A percentile compares a stretch with the other conserved stretches of the same genome.
phyloP scores from a whole-genome alignment of 2,888 invertebrate species.

The Agelastica alni region DNA sequence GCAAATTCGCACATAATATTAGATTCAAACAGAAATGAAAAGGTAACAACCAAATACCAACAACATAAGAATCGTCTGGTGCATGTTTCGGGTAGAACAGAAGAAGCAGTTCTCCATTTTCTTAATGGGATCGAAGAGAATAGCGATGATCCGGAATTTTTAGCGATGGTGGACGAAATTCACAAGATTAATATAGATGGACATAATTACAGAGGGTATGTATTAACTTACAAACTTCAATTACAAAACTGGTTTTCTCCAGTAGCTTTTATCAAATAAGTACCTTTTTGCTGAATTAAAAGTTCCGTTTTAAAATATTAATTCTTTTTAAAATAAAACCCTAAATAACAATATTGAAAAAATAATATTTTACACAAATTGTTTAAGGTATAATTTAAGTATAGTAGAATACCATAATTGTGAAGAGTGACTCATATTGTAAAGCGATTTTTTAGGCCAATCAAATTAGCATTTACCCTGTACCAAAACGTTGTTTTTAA shows the following conservation, averaged over 20 bases:
- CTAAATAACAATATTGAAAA: too few relatives aligned
- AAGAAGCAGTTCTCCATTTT: slow-evolving; percentile 69
- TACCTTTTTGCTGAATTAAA: too few relatives aligned
- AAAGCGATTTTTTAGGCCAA: too few relatives aligned
- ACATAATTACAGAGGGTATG: slow-evolving; percentile 79
- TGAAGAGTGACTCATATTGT: too few relatives aligned
- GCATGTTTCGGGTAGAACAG: slow-evolving; percentile 68
- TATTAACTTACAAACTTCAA: slow-evolving; percentile 39
- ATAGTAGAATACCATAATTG: too few relatives aligned
- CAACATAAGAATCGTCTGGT: slow-evolving; percentile 54
- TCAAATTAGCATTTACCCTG: too few relatives aligned
- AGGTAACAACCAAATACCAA: slow-evolving; percentile 25
- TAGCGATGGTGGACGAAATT: slow-evolving; percentile 72
- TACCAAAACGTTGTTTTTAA: too few relatives aligned
- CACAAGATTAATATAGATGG: slow-evolving; percentile 69
- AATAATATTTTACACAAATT: too few relatives aligned
- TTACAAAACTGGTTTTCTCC: neutral
- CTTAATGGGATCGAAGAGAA: slow-evolving; percentile 64
- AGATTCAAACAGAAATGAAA: slow-evolving; percentile 51
- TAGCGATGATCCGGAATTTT: slow-evolving; percentile 68
- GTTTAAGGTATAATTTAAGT: too few relatives aligned
- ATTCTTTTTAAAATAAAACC: too few relatives aligned
- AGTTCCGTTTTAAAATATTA: too few relatives aligned
- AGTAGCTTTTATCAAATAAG: slow-evolving; percentile 52
- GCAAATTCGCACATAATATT: slow-evolving; percentile 61